Evolutionary conservation across 2,113 vertebrate species (phyloP).

Genomic region (Tringa solitaria): DNA sequence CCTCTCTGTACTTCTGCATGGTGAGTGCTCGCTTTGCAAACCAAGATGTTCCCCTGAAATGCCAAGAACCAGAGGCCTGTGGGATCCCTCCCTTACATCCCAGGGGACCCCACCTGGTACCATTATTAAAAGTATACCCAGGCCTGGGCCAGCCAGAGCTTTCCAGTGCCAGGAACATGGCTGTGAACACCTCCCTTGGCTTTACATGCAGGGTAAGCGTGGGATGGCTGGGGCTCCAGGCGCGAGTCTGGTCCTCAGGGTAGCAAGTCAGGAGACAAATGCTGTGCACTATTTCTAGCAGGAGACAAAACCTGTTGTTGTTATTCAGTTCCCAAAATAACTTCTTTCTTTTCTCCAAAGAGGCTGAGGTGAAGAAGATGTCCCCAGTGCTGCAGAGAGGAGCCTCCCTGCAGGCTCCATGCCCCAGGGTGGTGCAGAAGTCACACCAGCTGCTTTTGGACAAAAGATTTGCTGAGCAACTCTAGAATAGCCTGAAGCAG

Average conservation of each 20-base stretch:
- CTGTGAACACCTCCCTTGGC: background rate
- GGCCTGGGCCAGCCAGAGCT: background rate
- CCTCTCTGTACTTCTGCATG: background rate
- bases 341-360: background rate
- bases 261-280: background rate
- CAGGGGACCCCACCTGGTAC: background rate
- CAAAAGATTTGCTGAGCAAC: background rate
- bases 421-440: background rate
- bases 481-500: background rate
- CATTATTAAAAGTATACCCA: background rate
- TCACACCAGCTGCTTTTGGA: background rate
- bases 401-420: background rate
- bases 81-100: background rate
- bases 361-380: background rate
- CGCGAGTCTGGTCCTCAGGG: fast-evolving
- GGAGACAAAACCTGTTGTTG: background rate
- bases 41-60: background rate
- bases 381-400: fast-evolving
- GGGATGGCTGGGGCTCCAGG: background rate
- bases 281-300: background rate
- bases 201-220: background rate
- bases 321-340: constrained; percentile 1
- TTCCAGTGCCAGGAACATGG: background rate
- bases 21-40: background rate
- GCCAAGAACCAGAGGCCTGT: background rate